A percentile compares a stretch with the other conserved stretches of the same genome.
phyloP scores from a whole-genome alignment of 2,888 invertebrate species.

The Cistogaster globosa region DNA sequence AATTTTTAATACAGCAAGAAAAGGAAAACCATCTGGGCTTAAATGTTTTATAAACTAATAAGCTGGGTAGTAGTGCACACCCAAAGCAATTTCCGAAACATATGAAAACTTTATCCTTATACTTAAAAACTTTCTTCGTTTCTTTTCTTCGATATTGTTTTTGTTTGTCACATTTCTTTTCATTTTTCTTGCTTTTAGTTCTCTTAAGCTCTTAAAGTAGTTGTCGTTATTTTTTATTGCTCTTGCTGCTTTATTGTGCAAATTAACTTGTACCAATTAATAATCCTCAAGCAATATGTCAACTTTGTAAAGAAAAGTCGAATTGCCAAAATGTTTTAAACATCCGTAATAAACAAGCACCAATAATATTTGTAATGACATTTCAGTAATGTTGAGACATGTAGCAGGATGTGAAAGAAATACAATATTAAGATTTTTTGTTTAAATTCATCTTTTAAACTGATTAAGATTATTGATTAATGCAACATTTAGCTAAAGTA shows the following conservation, averaged over 20 bases:
- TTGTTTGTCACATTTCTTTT: constrained; percentile 56
- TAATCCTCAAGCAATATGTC: constrained; percentile 82
- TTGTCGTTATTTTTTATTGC: constrained; percentile 57
- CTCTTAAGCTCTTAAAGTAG: constrained; percentile 71
- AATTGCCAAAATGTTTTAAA: constrained; percentile 57
- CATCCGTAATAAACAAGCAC: constrained; percentile 53
- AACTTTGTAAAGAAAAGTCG: constrained; percentile 73
- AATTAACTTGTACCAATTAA: constrained; percentile 83
- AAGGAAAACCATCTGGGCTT: neutral
- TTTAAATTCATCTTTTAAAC: no score
- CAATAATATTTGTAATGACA: constrained; percentile 29
- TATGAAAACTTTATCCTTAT: constrained; percentile 74
- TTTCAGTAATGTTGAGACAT: neutral
- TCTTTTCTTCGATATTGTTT: constrained; percentile 25
- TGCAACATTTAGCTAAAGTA: no score
- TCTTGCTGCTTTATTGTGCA: constrained; percentile 75
- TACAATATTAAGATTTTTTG: no score
- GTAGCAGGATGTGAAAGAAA: neutral
- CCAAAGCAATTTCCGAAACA: constrained; percentile 69
- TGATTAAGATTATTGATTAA: no score
- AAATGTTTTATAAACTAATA: constrained; percentile 15
- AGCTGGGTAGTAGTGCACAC: constrained; percentile 30
- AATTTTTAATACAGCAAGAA: neutral
- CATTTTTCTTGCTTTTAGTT: constrained; percentile 55
- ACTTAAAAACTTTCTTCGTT: constrained; percentile 57